These are phyloP conservation scores for Sebastes nivosus DNA, from an alignment of 2,797 vertebrate genomes.

Conservation along the genomic window DNA sequence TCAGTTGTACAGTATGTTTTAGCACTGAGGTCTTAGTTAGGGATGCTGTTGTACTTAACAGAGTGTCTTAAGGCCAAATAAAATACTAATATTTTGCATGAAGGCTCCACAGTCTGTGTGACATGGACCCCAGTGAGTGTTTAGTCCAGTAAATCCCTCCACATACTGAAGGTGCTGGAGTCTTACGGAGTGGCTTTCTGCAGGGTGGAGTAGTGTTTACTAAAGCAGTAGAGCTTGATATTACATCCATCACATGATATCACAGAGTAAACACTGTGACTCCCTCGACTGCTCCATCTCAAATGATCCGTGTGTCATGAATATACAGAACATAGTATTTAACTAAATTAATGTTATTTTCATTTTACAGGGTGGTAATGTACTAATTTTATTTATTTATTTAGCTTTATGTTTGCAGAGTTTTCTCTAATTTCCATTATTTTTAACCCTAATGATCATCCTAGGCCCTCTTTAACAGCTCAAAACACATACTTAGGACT, in stretches of 20 bases:
- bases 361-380: no score
- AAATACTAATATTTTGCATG: neutral
- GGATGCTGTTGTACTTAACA: neutral
- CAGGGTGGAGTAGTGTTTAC: conserved; percentile 69
- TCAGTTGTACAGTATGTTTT: neutral
- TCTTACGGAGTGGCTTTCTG: neutral
- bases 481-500: no score
- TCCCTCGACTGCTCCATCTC: neutral
- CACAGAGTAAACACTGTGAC: conserved; percentile 57
- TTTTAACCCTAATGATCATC: no score
- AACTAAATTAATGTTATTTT: no score
- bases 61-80: no score
- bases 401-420: no score
- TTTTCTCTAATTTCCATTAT: no score
- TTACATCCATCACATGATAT: conserved; percentile 29
- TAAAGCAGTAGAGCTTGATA: conserved; percentile 13
- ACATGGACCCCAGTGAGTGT: neutral
- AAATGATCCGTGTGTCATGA: neutral
- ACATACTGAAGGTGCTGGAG: neutral
- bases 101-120: neutral
- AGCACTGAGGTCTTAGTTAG: neutral
- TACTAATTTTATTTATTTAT: no score
- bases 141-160: neutral
- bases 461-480: no score
- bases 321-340: neutral